Evolutionary conservation across 2,888 invertebrate genomes (phyloP).

Genomic region (Mechanitis mazaeus): DNA sequence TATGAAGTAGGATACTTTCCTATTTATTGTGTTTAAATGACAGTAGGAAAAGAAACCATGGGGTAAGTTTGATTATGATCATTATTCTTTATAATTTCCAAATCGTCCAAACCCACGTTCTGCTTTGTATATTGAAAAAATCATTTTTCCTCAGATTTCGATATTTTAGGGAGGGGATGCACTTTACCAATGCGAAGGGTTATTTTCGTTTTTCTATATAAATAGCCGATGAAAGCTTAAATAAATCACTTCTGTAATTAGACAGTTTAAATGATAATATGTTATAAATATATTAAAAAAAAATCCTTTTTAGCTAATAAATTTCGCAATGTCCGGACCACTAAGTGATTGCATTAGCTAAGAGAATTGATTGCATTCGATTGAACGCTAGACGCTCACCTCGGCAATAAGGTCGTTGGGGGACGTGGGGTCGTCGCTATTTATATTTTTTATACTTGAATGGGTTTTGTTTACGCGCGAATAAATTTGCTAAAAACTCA

Average conservation of each 20-base stretch:
- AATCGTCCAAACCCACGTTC: background rate
- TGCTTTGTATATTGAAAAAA: slow-evolving; percentile 34
- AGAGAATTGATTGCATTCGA: slow-evolving; percentile 59
- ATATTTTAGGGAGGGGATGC: slow-evolving; percentile 75
- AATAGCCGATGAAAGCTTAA: slow-evolving; percentile 11
- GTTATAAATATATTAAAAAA: background rate
- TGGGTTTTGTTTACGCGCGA: slow-evolving; percentile 30
- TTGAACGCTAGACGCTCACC: slow-evolving; percentile 61
- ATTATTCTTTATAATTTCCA: background rate
- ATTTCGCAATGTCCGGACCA: slow-evolving; percentile 31
- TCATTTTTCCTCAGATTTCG: slow-evolving; percentile 52
- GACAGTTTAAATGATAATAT: background rate
- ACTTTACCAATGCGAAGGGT: slow-evolving; percentile 69
- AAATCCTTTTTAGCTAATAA: slow-evolving; percentile 12
- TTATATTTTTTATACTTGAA: slow-evolving; percentile 45
- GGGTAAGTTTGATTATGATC: slow-evolving; percentile 76
- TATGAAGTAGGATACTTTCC: slow-evolving; percentile 45
- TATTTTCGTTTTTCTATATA: slow-evolving; percentile 54
- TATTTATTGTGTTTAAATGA: slow-evolving; percentile 79
- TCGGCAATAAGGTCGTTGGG: slow-evolving; percentile 51
- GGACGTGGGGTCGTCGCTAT: slow-evolving; percentile 50
- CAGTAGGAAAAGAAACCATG: slow-evolving; percentile 88
- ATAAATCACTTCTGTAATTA: background rate
- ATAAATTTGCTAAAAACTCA: slow-evolving; percentile 29
- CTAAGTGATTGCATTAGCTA: slow-evolving; percentile 51